phyloP scores from a whole-genome alignment of 2,888 invertebrate species.

The Ferdinandea cuprea region DNA sequence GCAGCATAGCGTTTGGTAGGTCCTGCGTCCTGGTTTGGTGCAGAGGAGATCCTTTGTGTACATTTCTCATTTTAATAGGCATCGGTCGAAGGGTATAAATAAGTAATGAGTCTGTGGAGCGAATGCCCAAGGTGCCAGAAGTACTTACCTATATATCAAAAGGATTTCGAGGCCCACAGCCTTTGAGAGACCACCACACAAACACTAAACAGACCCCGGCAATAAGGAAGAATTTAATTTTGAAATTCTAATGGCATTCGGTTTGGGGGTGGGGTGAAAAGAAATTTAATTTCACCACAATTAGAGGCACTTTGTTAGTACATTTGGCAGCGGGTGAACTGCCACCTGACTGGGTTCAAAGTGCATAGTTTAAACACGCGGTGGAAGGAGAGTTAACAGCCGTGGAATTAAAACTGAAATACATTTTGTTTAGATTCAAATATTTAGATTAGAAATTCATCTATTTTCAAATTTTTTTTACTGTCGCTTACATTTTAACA shows the following conservation, averaged over 20 bases:
- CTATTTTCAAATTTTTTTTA: too few relatives aligned
- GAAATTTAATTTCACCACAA: slow-evolving; percentile 67
- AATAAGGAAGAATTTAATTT: slow-evolving; percentile 58
- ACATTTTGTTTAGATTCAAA: too few relatives aligned
- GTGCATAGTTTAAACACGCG: slow-evolving; percentile 19
- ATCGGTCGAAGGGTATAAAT: slow-evolving; percentile 61
- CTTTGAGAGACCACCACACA: slow-evolving; percentile 16
- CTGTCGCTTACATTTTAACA: too few relatives aligned
- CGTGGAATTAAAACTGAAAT: too few relatives aligned
- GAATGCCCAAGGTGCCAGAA: slow-evolving; percentile 48
- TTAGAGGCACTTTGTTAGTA: slow-evolving; percentile 57
- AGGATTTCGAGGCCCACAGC: slow-evolving; percentile 20
- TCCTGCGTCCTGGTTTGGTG: slow-evolving; percentile 20
- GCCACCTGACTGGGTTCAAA: slow-evolving; percentile 28
- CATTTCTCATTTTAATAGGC: slow-evolving; percentile 73
- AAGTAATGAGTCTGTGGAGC: slow-evolving; percentile 55
- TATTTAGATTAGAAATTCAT: too few relatives aligned
- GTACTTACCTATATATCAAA: slow-evolving; percentile 27
- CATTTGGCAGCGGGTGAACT: slow-evolving; percentile 1
- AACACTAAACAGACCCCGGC: slow-evolving; percentile 8
- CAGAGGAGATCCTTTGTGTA: slow-evolving; percentile 48
- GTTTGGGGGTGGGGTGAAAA: slow-evolving; percentile 9
- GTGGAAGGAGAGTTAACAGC: too few relatives aligned
- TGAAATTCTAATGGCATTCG: slow-evolving; percentile 50
- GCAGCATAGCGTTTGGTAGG: slow-evolving; percentile 3